Conservation (phyloP, 2,888 invertebrate species). For the Pomacea canaliculata region DNA sequence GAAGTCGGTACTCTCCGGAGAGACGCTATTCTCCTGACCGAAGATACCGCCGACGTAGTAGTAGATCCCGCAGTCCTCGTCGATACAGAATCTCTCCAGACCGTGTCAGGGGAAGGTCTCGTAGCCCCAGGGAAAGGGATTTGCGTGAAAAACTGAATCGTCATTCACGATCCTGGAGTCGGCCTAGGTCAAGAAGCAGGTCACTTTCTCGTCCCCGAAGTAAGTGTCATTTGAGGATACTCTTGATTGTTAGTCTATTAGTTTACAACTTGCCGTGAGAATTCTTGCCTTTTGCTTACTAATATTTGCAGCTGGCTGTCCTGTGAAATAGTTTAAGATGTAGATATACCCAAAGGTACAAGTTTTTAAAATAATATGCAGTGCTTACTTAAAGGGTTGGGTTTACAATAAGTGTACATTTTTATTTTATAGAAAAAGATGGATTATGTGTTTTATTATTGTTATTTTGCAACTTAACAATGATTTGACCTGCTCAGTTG, state of each 20-base stretch:
- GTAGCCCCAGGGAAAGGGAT: conserved; percentile 34
- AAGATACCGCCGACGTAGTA: conserved; percentile 41
- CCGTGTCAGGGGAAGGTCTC: conserved; percentile 33
- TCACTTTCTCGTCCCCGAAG: conserved; percentile 28
- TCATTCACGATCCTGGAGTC: conserved; percentile 29
- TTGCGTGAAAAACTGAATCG: conserved; percentile 20
- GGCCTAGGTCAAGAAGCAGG: conserved; percentile 22
- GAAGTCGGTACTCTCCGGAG: conserved; percentile 30
- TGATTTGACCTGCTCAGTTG: background rate
- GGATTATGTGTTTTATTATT: too few species aligned
- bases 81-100: conserved; percentile 35
- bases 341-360: too few species aligned
- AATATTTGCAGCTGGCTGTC: too few species aligned
- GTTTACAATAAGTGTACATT: too few species aligned
- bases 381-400: too few species aligned
- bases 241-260: too few species aligned
- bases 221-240: background rate
- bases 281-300: too few species aligned
- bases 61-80: conserved; percentile 62
- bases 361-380: too few species aligned
- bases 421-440: too few species aligned
- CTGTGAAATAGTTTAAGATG: too few species aligned
- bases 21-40: conserved; percentile 36
- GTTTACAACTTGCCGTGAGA: too few species aligned
- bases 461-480: too few species aligned